phyloP scores from a whole-genome alignment of 2,797 vertebrate genomes.

The Cossypha caffra region DNA sequence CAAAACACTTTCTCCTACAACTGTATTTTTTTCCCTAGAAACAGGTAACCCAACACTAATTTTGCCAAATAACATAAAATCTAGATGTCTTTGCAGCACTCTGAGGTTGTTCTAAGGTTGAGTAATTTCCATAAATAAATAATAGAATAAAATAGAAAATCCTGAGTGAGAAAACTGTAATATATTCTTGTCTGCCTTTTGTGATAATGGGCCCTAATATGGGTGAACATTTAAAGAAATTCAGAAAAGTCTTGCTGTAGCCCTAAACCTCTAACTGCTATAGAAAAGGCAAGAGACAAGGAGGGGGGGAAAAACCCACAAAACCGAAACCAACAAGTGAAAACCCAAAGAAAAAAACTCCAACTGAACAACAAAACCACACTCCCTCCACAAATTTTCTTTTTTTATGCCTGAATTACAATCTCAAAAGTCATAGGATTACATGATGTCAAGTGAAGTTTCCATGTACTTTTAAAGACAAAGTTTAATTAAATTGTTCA shows the following conservation, averaged over 20 bases:
- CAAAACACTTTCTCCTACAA: neutral
- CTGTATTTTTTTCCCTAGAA: neutral
- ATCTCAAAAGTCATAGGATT: neutral
- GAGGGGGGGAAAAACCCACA: neutral
- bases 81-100: neutral
- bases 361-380: accelerated
- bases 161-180: neutral
- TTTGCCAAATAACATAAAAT: neutral
- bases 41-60: neutral
- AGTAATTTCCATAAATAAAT: neutral
- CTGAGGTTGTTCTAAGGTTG: neutral
- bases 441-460: neutral
- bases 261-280: neutral
- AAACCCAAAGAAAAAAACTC: neutral
- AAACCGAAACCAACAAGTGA: neutral
- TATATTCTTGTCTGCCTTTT: neutral
- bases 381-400: accelerated
- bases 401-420: neutral
- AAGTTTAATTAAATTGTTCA: neutral
- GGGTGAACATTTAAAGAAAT: neutral
- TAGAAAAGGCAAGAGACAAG: neutral
- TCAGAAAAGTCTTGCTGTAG: neutral
- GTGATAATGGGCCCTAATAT: neutral
- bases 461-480: neutral
- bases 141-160: neutral